Base-by-base conservation (phyloP, 2,888 invertebrate species). In the Sycophila texana region DNA sequence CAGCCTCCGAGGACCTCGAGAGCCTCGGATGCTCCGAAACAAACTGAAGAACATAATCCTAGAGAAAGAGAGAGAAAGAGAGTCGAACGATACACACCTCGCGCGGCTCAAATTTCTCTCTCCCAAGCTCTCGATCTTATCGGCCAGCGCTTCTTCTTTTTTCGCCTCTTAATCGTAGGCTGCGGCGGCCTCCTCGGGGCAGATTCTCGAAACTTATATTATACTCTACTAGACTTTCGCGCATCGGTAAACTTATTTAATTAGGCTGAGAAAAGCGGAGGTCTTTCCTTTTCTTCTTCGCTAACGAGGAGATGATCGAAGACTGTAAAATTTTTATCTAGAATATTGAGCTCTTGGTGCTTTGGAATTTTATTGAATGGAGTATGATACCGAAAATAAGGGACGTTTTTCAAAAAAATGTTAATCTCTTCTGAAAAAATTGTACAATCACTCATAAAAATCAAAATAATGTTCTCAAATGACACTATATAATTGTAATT, bases 151-250 rank as follows among this genome's bases (percentile, higher is more conserved):
- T 39, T 39, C 39, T 39, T 39, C 76, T 77, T 74, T 26, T 79
- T 79, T 81, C 75, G 76, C 78, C 73, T 79, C 79, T 79, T 79
- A 76, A 76, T 81, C 78, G 79, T 58, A 49, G n/a, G n/a, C n/a
- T 26, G 49, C 47, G 61, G 12, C 20, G 10, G 3, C 10, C 49
- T 14, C 12, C 14, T 10, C 10, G 39, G 7, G 39, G 39, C 39
- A 26, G 26, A 3, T 3, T 26, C 26, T 26, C 39, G 39, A 39
- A 39, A 39, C 39, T 39, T 10, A 39, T 10, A 39, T 39, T 10
- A 39, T 10, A 39, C 39, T 39, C 47, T 80, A 80, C 77, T 65
- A 65, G 74, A 80, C 74, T 74, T 71, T 74, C 68, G 70, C 65
- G 74, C 76, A 77, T 65, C 73, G 63, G 26, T 74, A 68, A 65